Conservation (phyloP, 2,888 invertebrate species). For the Ormyrus pomaceus region DNA sequence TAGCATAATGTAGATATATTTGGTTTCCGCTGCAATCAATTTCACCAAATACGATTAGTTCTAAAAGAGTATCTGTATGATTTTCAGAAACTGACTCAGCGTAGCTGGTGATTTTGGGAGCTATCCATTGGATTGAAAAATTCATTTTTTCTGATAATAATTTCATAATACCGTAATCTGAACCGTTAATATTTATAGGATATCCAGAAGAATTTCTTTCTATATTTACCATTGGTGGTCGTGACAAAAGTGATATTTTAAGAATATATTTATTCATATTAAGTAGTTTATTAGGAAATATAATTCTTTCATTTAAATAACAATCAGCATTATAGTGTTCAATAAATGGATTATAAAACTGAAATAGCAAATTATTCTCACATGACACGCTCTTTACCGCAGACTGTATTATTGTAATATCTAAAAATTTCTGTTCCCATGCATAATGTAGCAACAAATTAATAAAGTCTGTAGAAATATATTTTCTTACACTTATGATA, state of each 20-base stretch:
- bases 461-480: not conserved
- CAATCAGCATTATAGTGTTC: not conserved
- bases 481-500: not conserved
- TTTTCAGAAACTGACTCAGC: constrained; percentile 1
- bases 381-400: not conserved
- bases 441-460: constrained; percentile 5
- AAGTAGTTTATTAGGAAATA: constrained; percentile 46
- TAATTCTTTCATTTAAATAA: not conserved
- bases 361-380: not conserved
- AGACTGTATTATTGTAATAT: constrained; percentile 22
- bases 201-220: constrained; percentile 15
- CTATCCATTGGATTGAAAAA: constrained; percentile 5
- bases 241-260: constrained; percentile 9
- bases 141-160: constrained; percentile 21
- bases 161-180: constrained; percentile 10
- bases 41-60: constrained; percentile 5
- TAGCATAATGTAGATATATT: constrained; percentile 8
- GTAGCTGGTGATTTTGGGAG: constrained; percentile 3
- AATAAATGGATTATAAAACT: constrained; percentile 44
- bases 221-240: constrained; percentile 9
- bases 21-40: constrained; percentile 36
- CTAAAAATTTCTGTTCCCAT: constrained; percentile 46
- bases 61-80: not conserved
- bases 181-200: constrained; percentile 23
- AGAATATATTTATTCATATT: constrained; percentile 30